These are phyloP conservation scores for Agrenia bidenticulata DNA, from an alignment of 2,888 invertebrate genomes.

Conservation along the genomic window DNA sequence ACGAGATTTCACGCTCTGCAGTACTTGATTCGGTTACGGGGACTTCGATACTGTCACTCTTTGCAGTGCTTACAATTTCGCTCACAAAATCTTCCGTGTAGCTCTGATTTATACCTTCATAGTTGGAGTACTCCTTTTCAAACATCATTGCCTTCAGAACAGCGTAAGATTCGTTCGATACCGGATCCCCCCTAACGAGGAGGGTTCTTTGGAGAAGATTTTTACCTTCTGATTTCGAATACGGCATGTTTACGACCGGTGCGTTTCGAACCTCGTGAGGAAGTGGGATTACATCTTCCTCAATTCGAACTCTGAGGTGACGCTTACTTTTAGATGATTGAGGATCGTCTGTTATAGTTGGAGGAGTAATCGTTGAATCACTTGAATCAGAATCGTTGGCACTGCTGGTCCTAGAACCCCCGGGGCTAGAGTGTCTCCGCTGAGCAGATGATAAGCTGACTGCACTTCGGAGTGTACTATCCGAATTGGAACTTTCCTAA, in stretches of 20 bases:
- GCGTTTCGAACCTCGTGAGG: not conserved
- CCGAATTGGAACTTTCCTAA: no score
- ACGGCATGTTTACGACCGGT: not conserved
- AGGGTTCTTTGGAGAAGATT: constrained; percentile 20
- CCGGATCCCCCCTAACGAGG: constrained; percentile 22
- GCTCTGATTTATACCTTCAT: not conserved
- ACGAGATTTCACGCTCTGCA: not conserved
- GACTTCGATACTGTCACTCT: constrained; percentile 2
- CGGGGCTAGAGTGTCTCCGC: no score
- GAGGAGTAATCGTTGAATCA: constrained; percentile 13
- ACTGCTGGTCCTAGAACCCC: no score
- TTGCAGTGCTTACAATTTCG: not conserved
- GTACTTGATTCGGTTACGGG: not conserved
- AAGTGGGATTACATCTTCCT: not conserved
- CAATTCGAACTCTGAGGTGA: not conserved
- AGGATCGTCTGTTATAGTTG: constrained; percentile 10
- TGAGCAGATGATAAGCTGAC: no score
- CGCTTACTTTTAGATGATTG: not conserved
- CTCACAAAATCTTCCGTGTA: constrained; percentile 35
- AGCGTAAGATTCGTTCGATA: constrained; percentile 32
- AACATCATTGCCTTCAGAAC: constrained; percentile 27
- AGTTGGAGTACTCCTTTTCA: constrained; percentile 12
- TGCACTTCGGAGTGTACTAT: no score
- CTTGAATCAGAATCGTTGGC: no score
- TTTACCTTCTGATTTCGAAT: not conserved